Conservation (phyloP, 2,113 vertebrate genomes). For the Chloroceryle aenea region DNA sequence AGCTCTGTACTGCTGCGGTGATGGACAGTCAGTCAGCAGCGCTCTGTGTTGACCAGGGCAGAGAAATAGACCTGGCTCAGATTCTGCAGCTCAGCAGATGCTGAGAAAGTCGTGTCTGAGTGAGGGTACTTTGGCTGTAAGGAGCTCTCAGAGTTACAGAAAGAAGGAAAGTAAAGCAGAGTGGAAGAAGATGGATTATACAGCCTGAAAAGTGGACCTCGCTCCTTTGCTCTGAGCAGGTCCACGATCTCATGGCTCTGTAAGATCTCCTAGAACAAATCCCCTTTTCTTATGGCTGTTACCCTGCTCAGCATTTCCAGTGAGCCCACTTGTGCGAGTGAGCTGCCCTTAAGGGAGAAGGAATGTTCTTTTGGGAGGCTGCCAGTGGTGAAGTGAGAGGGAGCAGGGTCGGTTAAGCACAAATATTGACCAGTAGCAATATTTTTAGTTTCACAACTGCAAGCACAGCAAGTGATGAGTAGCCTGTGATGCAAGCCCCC, state of each 20-base stretch:
- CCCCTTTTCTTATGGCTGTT: not conserved
- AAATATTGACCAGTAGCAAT: not conserved
- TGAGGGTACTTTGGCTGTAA: not conserved
- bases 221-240: not conserved
- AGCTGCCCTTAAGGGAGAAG: not conserved
- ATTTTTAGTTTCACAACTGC: not conserved
- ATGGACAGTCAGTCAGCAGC: not conserved
- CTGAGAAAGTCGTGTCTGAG: not conserved
- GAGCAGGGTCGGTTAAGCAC: not conserved
- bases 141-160: not conserved
- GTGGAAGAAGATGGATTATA: not conserved
- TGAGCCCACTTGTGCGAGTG: not conserved
- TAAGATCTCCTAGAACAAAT: not conserved
- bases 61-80: not conserved
- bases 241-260: not conserved
- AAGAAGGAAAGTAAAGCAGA: not conserved
- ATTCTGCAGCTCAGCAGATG: not conserved
- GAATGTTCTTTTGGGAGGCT: not conserved
- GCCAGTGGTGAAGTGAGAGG: not conserved
- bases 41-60: not conserved
- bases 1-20: not conserved
- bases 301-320: not conserved
- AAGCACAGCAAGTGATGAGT: not conserved
- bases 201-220: not conserved
- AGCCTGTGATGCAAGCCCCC: not conserved